Percentiles rank a stretch among this genome's conserved stretches.
These are phyloP conservation scores for Chromobotia macracanthus DNA, from an alignment of 2,797 vertebrate genomes.

Conservation along the genomic window DNA sequence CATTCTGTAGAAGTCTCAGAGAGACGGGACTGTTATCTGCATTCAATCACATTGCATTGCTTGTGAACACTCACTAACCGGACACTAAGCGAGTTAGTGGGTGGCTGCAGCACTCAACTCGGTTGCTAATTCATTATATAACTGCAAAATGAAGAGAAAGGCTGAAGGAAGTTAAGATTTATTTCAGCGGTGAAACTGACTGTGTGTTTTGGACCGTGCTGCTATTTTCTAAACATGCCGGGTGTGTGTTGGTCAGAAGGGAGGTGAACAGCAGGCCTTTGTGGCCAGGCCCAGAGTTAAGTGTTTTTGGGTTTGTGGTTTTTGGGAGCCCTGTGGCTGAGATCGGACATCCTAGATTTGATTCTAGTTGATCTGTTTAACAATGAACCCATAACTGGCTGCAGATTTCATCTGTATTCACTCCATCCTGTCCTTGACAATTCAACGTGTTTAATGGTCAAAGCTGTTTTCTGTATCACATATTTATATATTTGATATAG, in stretches of 20 bases:
- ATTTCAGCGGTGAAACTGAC: constrained; percentile 69
- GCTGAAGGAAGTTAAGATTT: constrained; percentile 74
- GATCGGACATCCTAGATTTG: constrained; percentile 36
- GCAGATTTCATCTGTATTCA: not conserved
- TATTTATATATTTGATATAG: too few species aligned
- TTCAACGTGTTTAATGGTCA: too few species aligned
- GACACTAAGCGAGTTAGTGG: constrained; percentile 38
- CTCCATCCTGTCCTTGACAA: not conserved
- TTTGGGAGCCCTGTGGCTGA: constrained; percentile 53
- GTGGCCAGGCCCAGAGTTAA: constrained; percentile 69
- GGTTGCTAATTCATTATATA: constrained; percentile 69
- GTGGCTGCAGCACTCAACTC: constrained; percentile 53
- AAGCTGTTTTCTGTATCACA: too few species aligned
- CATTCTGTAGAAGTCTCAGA: constrained; percentile 3
- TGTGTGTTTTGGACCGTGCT: constrained; percentile 75
- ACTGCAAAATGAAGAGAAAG: constrained; percentile 68
- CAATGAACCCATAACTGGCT: constrained; percentile 44
- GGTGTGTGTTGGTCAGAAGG: constrained; percentile 70
- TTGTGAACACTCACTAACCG: constrained; percentile 28
- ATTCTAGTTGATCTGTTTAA: constrained; percentile 47
- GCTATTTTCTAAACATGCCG: constrained; percentile 73
- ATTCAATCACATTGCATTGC: constrained; percentile 7
- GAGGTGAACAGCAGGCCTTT: constrained; percentile 73
- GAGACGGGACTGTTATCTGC: constrained; percentile 28
- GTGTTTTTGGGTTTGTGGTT: constrained; percentile 77